phyloP scores from a whole-genome alignment of 2,888 invertebrate species.

The Ganaspis brasiliensis region DNA sequence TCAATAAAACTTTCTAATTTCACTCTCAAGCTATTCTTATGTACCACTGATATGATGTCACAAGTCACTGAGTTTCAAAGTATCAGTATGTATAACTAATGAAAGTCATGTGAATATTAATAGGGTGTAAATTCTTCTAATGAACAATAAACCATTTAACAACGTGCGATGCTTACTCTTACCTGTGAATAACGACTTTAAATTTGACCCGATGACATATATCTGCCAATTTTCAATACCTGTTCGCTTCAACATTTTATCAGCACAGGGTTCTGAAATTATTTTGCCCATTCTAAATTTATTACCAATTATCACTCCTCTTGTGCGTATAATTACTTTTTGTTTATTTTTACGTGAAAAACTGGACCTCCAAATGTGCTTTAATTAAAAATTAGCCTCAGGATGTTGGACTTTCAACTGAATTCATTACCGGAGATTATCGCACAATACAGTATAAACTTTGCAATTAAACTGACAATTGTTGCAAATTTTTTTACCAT shows the following conservation, averaged over 20 bases:
- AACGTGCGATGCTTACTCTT: background rate
- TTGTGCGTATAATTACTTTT: too few relatives aligned
- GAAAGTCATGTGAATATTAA: conserved; percentile 15
- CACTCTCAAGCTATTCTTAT: background rate
- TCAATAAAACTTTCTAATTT: conserved; percentile 28
- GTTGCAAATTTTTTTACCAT: too few relatives aligned
- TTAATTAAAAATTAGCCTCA: conserved; percentile 27
- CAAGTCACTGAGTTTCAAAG: background rate
- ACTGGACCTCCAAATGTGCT: background rate
- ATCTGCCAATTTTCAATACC: conserved; percentile 54
- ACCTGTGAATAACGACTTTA: background rate
- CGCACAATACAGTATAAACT: background rate
- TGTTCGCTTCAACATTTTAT: conserved; percentile 50
- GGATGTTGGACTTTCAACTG: background rate
- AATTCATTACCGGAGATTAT: background rate
- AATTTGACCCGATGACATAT: conserved; percentile 38
- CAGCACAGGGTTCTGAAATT: too few relatives aligned
- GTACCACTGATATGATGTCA: background rate
- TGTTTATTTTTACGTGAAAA: too few relatives aligned
- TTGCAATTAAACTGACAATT: too few relatives aligned
- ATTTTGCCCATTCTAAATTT: too few relatives aligned
- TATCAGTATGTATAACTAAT: conserved; percentile 8
- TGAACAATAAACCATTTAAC: conserved; percentile 11
- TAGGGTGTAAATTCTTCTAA: background rate
- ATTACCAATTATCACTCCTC: too few relatives aligned